These are phyloP conservation scores for Scolanthus callimorphus DNA, from an alignment of 92 coral and sea anemone genomes.

Conservation along the genomic window DNA sequence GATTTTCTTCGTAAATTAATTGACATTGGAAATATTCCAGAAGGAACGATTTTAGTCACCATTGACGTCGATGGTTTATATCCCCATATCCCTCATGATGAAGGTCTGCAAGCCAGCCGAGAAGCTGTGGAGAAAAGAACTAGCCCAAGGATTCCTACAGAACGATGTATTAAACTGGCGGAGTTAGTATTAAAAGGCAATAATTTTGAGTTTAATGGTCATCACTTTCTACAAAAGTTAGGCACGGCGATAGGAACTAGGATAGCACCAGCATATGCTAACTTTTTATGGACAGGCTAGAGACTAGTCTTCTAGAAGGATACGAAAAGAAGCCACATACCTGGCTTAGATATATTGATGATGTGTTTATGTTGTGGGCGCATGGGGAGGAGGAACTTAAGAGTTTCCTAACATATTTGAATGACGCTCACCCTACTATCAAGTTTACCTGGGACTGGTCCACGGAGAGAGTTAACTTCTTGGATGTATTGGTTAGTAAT, in stretches of 20 bases:
- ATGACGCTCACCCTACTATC: constrained; percentile 20
- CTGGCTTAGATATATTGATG: constrained; percentile 27
- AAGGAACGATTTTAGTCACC: too few species aligned
- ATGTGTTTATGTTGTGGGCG: constrained; percentile 23
- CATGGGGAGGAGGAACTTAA: constrained; percentile 21
- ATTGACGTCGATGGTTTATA: constrained; percentile 17
- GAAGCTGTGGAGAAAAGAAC: not conserved
- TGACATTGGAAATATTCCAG: too few species aligned
- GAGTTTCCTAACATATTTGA: not conserved
- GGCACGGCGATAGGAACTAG: constrained; percentile 4
- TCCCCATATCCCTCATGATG: too few species aligned
- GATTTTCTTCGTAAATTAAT: too few species aligned
- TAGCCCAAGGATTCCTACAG: not conserved
- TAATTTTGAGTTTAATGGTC: constrained; percentile 11
- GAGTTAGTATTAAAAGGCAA: constrained; percentile 7
- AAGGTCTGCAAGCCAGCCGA: constrained; percentile 7
- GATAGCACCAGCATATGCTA: constrained; percentile 3
- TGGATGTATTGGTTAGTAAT: constrained; percentile 18
- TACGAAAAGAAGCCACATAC: constrained; percentile 6
- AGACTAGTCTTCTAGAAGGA: not conserved
- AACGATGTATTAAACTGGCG: not conserved
- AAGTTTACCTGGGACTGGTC: constrained; percentile 26
- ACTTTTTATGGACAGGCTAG: constrained; percentile 2
- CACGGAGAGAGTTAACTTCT: not conserved
- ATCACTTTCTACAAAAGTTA: not conserved